Percentiles rank a stretch among this genome's conserved stretches.
Evolutionary conservation across 2,797 vertebrate genomes (phyloP).

Genomic region (Enteromius mattozi): DNA sequence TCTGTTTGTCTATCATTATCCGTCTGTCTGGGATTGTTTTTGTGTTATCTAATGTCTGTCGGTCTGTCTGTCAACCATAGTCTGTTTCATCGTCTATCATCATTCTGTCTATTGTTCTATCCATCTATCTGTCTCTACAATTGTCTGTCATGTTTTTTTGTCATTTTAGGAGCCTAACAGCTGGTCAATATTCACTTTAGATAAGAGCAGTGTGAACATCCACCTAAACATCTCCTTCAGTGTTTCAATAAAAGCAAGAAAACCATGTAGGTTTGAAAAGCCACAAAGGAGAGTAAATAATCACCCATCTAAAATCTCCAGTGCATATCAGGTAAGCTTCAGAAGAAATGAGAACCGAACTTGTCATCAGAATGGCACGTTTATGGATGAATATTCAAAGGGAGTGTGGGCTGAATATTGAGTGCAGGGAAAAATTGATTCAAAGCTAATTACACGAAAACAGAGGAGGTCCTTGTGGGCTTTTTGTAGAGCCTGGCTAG

Average conservation of each 20-base stretch:
- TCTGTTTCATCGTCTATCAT: neutral
- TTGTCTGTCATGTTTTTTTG: neutral
- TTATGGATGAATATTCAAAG: slow-evolving; percentile 51
- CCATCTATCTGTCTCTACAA: neutral
- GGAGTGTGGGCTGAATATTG: slow-evolving; percentile 40
- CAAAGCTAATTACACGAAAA: slow-evolving; percentile 60
- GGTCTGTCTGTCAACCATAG: neutral
- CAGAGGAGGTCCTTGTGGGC: slow-evolving; percentile 46
- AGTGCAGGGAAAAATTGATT: slow-evolving; percentile 29
- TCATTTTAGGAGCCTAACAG: neutral
- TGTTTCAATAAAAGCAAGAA: neutral
- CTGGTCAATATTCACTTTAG: neutral
- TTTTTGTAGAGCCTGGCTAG: slow-evolving; percentile 43
- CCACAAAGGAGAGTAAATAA: neutral
- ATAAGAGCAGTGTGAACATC: neutral
- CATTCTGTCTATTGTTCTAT: neutral
- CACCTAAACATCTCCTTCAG: slow-evolving; percentile 2
- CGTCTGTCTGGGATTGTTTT: neutral
- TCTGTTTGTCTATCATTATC: neutral
- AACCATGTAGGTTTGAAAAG: neutral
- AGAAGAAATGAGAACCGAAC: neutral
- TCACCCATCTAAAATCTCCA: slow-evolving; percentile 6
- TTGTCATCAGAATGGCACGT: slow-evolving; percentile 8
- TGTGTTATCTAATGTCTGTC: neutral
- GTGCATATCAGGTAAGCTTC: neutral